Evolutionary conservation across 2,113 vertebrate genomes (phyloP).

Genomic region (Halcyon senegalensis): DNA sequence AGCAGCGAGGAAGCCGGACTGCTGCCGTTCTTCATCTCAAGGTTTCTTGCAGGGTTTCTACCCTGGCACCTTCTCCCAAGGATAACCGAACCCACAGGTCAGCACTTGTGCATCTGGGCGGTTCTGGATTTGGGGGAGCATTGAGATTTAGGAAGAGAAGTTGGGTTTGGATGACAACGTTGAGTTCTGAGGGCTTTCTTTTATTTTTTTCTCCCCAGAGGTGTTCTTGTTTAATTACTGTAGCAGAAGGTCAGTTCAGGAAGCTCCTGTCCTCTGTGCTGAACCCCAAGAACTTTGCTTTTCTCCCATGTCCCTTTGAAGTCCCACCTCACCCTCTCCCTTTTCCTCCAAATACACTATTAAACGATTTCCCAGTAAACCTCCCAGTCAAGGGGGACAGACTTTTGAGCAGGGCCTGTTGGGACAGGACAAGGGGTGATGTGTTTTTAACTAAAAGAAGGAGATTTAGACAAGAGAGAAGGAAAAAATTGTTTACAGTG

Average conservation of each 20-base stretch:
- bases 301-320: too few species aligned
- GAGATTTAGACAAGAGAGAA: too few species aligned
- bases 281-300: too few species aligned
- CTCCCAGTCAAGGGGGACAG: too few species aligned
- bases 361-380: too few species aligned
- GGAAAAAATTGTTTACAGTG: too few species aligned
- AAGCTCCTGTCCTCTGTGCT: too few species aligned
- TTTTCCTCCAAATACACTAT: too few species aligned
- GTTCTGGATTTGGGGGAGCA: neutral
- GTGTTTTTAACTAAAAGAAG: too few species aligned
- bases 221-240: neutral
- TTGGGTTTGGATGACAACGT: neutral
- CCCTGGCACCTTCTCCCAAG: neutral
- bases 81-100: neutral
- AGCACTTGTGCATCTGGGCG: neutral
- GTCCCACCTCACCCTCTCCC: too few species aligned
- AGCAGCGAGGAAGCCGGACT: neutral
- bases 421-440: too few species aligned
- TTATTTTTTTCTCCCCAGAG: neutral
- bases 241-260: neutral
- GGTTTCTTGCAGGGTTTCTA: neutral
- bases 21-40: neutral
- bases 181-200: neutral
- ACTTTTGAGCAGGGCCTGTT: too few species aligned
- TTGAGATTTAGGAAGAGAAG: neutral